These are phyloP conservation scores for Pandemis cinnamomeana DNA, from an alignment of 2,888 invertebrate genomes.

Conservation along the genomic window DNA sequence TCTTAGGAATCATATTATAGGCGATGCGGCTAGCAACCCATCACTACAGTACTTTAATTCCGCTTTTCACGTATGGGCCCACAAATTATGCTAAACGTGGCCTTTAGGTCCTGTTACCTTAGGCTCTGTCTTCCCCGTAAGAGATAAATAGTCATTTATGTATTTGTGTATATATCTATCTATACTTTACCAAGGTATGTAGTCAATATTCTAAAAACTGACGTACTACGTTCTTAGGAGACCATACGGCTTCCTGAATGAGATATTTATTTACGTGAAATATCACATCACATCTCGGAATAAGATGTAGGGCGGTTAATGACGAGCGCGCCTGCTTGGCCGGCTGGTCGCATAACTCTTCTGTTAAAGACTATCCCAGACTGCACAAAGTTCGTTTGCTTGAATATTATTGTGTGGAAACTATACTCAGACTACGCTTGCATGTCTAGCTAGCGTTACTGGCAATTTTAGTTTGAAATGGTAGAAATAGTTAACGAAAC, in stretches of 20 bases:
- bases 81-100: too few species aligned
- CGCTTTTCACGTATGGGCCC: too few species aligned
- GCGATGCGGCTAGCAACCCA: too few species aligned
- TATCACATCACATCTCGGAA: not conserved
- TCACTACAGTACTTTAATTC: too few species aligned
- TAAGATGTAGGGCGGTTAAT: slow-evolving; percentile 15
- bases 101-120: too few species aligned
- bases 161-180: too few species aligned
- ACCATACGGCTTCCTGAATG: slow-evolving; percentile 1
- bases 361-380: slow-evolving; percentile 18
- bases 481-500: not conserved
- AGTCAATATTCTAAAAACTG: not conserved
- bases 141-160: too few species aligned
- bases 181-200: too few species aligned
- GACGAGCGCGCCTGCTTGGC: slow-evolving; percentile 25
- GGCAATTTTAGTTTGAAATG: not conserved
- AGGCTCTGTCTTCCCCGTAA: too few species aligned
- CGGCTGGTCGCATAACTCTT: slow-evolving; percentile 35
- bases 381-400: slow-evolving; percentile 4
- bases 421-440: not conserved
- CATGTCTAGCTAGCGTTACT: not conserved
- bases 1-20: too few species aligned
- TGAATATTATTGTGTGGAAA: not conserved
- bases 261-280: slow-evolving; percentile 1
- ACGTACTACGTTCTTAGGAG: not conserved